These are phyloP conservation scores for Drosophila punjabiensis DNA, from an alignment of 1,140 invertebrate species.

Conservation along the genomic window DNA sequence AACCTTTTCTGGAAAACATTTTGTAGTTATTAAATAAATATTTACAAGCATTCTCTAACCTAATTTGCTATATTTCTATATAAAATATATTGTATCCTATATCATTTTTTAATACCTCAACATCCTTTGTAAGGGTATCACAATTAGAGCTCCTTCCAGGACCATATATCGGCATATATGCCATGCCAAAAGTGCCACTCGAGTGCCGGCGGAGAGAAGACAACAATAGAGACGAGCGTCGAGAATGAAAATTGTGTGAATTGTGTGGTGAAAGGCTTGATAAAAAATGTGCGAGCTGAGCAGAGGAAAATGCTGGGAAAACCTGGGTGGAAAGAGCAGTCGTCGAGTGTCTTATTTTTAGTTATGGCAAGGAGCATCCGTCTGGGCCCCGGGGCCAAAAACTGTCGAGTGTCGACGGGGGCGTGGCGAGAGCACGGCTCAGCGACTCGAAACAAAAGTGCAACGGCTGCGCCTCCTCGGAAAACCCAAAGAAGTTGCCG, in stretches of 20 bases:
- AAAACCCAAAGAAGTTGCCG: slow-evolving; percentile 66
- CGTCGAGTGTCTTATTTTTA: slow-evolving; percentile 71
- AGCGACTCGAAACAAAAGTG: slow-evolving; percentile 78
- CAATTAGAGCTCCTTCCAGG: slow-evolving; percentile 17
- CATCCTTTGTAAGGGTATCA: background rate
- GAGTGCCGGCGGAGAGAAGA: slow-evolving; percentile 19
- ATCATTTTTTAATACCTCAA: background rate
- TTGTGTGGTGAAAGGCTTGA: slow-evolving; percentile 1
- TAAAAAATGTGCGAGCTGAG: slow-evolving; percentile 21
- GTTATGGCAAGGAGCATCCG: slow-evolving; percentile 62
- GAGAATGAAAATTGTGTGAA: slow-evolving; percentile 26
- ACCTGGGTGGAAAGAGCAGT: slow-evolving; percentile 20
- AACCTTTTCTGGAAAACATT: background rate
- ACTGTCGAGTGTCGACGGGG: slow-evolving; percentile 25
- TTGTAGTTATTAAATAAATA: background rate
- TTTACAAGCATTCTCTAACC: background rate
- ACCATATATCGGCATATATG: slow-evolving; percentile 23
- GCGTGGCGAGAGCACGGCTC: slow-evolving; percentile 58
- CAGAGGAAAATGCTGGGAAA: slow-evolving; percentile 4
- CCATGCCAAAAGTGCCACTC: slow-evolving; percentile 42
- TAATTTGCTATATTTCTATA: background rate
- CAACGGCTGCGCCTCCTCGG: slow-evolving; percentile 26
- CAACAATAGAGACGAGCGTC: slow-evolving; percentile 35
- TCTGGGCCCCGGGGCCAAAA: slow-evolving; percentile 38
- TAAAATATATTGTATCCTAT: background rate